Evolutionary conservation across 2,113 vertebrate species (phyloP), one percentile per base, ranked within the genome.

Genomic region (Erpornis zantholeuca): DNA sequence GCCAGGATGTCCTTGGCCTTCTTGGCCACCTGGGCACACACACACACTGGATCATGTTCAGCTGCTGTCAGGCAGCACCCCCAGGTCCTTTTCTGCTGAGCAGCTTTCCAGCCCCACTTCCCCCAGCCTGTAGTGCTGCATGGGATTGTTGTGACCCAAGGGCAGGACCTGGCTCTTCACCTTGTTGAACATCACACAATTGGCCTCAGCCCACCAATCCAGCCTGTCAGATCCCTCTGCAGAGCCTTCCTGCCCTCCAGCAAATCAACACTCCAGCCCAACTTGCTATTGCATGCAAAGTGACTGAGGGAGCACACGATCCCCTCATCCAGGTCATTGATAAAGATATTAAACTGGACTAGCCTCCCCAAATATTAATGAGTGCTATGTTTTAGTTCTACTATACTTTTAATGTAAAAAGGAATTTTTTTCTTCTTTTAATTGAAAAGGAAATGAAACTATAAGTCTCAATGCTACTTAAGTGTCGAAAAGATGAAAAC

Each of bases 131-230:
- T 6, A 23, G 35, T 4, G 3, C 21, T 42, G 7, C 14, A 0
- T 15, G 27, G 50, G 17, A 3, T 31, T 35, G 14, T n/a, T 70
- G 15, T 72, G 42, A 42, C 10, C 11, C 35, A 33, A 17, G 8
- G 6, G 18, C 27, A 88, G 59, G 42, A 88, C 12, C 2, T 0
- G 0, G 3, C 8, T 27, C 11, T 31, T 49, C 0, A 1, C 27
- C 7, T 28, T 28, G 18, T 33, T 72, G 59, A 57, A 44, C 8
- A 12, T 57, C 18, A 20, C 7, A 3, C 8, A 9, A 1, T 2
- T 50, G 22, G 36, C 44, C 22, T 65, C 6, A 9, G 31, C 12
- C 36, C 52, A 25, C 5, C 12, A 6, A 16, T 65, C 60, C 59
- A 64, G 25, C 36, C 66, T 64, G 42, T 36, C 59, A 65, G 31